These are phyloP conservation scores for Potamilus streckersoni DNA, from an alignment of 1,140 invertebrate genomes.

Conservation along the genomic window DNA sequence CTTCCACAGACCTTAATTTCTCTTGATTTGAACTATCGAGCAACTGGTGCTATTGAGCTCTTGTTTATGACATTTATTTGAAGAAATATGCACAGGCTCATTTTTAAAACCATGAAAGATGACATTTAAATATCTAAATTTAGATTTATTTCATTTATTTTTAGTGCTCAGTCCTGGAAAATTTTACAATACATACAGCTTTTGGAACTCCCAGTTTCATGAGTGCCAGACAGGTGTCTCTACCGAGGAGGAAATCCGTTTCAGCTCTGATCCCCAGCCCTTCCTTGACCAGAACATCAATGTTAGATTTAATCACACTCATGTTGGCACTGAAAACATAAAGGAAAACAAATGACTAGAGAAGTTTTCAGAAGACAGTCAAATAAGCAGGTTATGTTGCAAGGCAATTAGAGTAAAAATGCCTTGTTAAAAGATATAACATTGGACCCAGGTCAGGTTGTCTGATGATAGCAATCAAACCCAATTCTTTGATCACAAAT, in stretches of 20 bases:
- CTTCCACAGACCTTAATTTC: too few species aligned
- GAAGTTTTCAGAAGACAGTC: too few species aligned
- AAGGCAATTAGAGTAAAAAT: too few species aligned
- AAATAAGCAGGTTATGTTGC: too few species aligned
- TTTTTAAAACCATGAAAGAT: background rate
- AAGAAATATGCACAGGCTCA: background rate
- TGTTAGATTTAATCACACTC: conserved; percentile 73
- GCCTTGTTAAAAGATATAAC: too few species aligned
- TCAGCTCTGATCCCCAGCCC: conserved; percentile 71
- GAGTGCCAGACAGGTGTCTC: conserved; percentile 74
- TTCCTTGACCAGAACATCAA: conserved; percentile 73
- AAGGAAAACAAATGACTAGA: too few species aligned
- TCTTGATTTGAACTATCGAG: background rate
- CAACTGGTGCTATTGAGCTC: background rate
- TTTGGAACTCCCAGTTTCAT: conserved; percentile 66
- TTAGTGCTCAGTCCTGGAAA: too few species aligned
- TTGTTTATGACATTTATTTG: background rate
- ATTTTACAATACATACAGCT: conserved; percentile 34
- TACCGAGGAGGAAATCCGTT: conserved; percentile 72
- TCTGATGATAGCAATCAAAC: too few species aligned
- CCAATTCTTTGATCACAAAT: too few species aligned
- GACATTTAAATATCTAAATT: conserved; percentile 1
- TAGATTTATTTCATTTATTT: background rate
- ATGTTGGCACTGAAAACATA: conserved; percentile 62
- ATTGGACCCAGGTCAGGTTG: too few species aligned